Evolutionary conservation across 2,888 invertebrate genomes (phyloP).

Genomic region (Teleogryllus oceanicus): DNA sequence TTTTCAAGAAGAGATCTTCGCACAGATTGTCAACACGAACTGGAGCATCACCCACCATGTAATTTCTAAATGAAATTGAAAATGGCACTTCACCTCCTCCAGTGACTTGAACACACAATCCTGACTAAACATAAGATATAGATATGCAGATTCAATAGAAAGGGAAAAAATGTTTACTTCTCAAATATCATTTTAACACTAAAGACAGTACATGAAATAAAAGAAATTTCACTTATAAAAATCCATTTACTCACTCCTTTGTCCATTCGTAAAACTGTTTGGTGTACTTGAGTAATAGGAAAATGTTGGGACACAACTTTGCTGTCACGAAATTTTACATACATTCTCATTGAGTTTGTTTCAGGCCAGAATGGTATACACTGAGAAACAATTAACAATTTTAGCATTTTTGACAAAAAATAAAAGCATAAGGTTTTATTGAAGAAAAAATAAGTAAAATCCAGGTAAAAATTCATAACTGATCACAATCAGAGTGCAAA

Average conservation of each 20-base stretch:
- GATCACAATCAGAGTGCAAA: background rate
- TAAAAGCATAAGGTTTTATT: background rate
- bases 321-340: slow-evolving; percentile 73
- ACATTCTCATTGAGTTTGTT: slow-evolving; percentile 75
- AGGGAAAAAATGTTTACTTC: background rate
- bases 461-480: background rate
- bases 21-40: slow-evolving; percentile 81
- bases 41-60: slow-evolving; percentile 73
- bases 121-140: slow-evolving; percentile 56
- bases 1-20: slow-evolving; percentile 73
- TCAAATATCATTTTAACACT: background rate
- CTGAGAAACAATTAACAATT: slow-evolving; percentile 41
- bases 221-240: background rate
- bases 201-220: background rate
- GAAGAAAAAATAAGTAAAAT: background rate
- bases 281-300: slow-evolving; percentile 64
- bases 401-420: slow-evolving; percentile 10
- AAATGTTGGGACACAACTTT: slow-evolving; percentile 74
- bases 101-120: slow-evolving; percentile 65
- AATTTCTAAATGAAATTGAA: slow-evolving; percentile 70
- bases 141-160: background rate
- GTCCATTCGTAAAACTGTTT: slow-evolving; percentile 76
- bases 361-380: slow-evolving; percentile 75
- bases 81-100: slow-evolving; percentile 72
- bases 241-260: slow-evolving; percentile 61